phyloP scores from a whole-genome alignment of 1,140 invertebrate genomes.

The Sitobion miscanthi region DNA sequence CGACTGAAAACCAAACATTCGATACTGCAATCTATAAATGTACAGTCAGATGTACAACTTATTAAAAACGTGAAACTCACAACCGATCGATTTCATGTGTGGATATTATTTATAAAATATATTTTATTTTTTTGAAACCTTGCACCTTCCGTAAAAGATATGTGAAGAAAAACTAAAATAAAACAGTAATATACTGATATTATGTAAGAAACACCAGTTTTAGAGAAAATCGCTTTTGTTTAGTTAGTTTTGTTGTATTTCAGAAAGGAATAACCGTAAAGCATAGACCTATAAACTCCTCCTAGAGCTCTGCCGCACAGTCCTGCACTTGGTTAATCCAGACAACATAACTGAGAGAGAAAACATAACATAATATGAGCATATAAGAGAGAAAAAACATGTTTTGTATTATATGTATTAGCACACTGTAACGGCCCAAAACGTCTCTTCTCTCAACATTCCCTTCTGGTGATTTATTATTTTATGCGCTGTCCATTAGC shows the following conservation, averaged over 20 bases:
- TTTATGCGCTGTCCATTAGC: too few species aligned
- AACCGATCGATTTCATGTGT: not conserved
- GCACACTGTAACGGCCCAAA: too few species aligned
- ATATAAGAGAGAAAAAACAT: too few species aligned
- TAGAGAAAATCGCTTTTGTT: not conserved
- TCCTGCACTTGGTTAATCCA: too few species aligned
- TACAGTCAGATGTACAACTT: not conserved
- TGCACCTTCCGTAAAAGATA: not conserved
- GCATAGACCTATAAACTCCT: too few species aligned
- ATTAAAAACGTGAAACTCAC: not conserved
- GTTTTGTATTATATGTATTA: too few species aligned
- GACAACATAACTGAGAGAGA: too few species aligned
- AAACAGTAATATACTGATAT: not conserved
- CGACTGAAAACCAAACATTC: not conserved
- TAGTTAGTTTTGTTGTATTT: not conserved
- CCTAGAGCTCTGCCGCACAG: too few species aligned
- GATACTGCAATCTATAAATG: not conserved
- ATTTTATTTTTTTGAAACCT: not conserved
- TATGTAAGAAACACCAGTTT: not conserved
- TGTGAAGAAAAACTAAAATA: not conserved
- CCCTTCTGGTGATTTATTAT: too few species aligned
- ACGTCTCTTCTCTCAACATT: too few species aligned
- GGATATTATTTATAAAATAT: not conserved
- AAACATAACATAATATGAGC: too few species aligned
- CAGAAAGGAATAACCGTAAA: not conserved